phyloP scores from a whole-genome alignment of 2,797 vertebrate genomes.

The Phrynocephalus guinanensis region DNA sequence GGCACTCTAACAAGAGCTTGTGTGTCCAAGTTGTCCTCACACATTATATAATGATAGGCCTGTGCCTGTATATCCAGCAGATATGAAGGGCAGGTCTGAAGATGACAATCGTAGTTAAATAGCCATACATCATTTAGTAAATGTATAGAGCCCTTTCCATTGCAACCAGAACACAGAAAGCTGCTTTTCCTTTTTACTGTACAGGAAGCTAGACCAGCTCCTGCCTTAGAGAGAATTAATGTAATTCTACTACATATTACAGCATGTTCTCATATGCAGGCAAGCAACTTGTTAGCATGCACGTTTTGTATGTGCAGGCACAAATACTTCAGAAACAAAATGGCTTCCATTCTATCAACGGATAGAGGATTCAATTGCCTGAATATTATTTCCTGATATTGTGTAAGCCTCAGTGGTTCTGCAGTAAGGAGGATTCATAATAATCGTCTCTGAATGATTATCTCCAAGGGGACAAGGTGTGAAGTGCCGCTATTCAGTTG shows the following conservation, averaged over 20 bases:
- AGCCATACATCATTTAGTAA: background rate
- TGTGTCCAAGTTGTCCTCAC: no score
- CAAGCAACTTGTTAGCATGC: constrained; percentile 20
- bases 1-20: no score
- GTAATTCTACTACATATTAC: constrained; percentile 36
- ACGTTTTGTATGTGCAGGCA: constrained; percentile 12
- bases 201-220: constrained; percentile 18
- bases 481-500: constrained; percentile 33
- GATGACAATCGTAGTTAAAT: background rate
- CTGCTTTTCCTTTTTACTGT: constrained; percentile 21
- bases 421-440: constrained; percentile 22
- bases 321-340: constrained; percentile 9
- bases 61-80: no score
- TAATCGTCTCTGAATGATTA: background rate
- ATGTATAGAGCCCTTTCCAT: background rate
- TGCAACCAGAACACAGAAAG: constrained; percentile 9
- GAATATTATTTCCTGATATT: constrained; percentile 43
- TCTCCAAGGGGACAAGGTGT: constrained; percentile 21
- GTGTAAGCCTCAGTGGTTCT: constrained; percentile 24
- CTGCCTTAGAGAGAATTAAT: constrained; percentile 36
- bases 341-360: constrained; percentile 20
- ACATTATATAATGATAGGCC: no score
- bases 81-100: background rate
- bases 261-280: constrained; percentile 40
- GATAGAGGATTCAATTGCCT: constrained; percentile 35